These are phyloP conservation scores for Apteryx owenii DNA, from an alignment of 2,113 vertebrate genomes.

Conservation along the genomic window DNA sequence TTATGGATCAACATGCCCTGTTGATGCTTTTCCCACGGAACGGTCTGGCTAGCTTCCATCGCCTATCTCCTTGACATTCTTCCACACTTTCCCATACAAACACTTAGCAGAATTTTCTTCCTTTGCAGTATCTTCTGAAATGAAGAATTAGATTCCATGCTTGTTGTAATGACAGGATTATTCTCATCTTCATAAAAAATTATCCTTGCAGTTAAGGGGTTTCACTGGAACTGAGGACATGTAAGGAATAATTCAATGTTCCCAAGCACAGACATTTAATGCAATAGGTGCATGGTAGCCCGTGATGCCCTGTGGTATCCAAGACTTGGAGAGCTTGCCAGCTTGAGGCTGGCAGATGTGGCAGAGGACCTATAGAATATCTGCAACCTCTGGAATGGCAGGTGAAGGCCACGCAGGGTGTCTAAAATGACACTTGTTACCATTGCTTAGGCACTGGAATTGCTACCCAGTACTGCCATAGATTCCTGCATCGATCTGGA, in stretches of 20 bases:
- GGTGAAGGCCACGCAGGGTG: not conserved
- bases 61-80: too few relatives aligned
- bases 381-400: not conserved
- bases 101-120: constrained; percentile 8
- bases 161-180: not conserved
- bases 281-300: not conserved
- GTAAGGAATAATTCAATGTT: not conserved
- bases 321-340: not conserved
- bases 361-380: not conserved
- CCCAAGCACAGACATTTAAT: not conserved
- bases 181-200: not conserved
- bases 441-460: not conserved
- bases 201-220: not conserved
- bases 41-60: too few relatives aligned
- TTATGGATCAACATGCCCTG: too few relatives aligned
- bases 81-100: too few relatives aligned
- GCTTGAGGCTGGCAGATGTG: not conserved
- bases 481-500: not conserved
- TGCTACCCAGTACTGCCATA: not conserved
- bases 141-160: not conserved
- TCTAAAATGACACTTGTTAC: not conserved
- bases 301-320: not conserved
- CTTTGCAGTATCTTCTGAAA: not conserved
- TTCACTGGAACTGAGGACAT: not conserved
- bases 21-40: too few relatives aligned